Percentiles rank a stretch among this genome's conserved stretches.
Evolutionary conservation across 1,140 invertebrate species (phyloP).

Genomic region (Drosophila seguyi): DNA sequence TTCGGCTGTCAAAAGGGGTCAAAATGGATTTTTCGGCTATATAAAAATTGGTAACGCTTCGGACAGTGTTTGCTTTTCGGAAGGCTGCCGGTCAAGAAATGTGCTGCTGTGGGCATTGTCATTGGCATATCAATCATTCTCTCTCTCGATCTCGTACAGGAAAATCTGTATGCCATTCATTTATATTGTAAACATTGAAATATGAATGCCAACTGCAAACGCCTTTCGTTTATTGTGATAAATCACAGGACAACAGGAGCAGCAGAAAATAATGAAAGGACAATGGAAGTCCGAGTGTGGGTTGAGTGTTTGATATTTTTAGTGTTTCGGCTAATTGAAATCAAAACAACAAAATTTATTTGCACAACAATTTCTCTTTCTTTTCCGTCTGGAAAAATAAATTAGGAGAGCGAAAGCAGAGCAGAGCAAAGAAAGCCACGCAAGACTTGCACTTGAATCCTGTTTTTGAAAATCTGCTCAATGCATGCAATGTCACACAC

Average conservation of each 20-base stretch:
- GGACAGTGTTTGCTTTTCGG: slow-evolving; percentile 34
- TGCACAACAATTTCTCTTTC: slow-evolving; percentile 59
- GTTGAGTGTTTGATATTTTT: slow-evolving; percentile 69
- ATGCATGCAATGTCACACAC: slow-evolving; percentile 47
- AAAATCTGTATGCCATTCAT: slow-evolving; percentile 77
- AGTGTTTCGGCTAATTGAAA: slow-evolving; percentile 77
- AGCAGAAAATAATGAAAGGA: slow-evolving; percentile 19
- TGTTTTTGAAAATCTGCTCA: slow-evolving; percentile 23
- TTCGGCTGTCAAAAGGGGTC: slow-evolving; percentile 76
- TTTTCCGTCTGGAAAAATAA: slow-evolving; percentile 10
- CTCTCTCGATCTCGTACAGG: slow-evolving; percentile 24
- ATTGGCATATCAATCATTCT: slow-evolving; percentile 74
- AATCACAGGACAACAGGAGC: slow-evolving; percentile 48
- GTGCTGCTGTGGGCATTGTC: slow-evolving; percentile 49
- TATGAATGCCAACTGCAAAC: slow-evolving; percentile 20
- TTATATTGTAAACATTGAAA: slow-evolving; percentile 63
- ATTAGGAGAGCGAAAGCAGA: slow-evolving; percentile 1
- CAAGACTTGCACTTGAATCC: slow-evolving; percentile 42
- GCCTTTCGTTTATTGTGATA: slow-evolving; percentile 79
- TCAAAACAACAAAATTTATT: slow-evolving; percentile 70
- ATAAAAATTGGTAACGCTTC: slow-evolving; percentile 36
- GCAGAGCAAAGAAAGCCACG: slow-evolving; percentile 1
- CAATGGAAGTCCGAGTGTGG: not conserved
- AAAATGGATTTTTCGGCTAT: slow-evolving; percentile 67
- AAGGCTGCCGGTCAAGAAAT: slow-evolving; percentile 48